Evolutionary conservation across 2,113 vertebrate species (phyloP), one percentile per base, ranked within the genome.

Genomic region (Centropus unirufus): DNA sequence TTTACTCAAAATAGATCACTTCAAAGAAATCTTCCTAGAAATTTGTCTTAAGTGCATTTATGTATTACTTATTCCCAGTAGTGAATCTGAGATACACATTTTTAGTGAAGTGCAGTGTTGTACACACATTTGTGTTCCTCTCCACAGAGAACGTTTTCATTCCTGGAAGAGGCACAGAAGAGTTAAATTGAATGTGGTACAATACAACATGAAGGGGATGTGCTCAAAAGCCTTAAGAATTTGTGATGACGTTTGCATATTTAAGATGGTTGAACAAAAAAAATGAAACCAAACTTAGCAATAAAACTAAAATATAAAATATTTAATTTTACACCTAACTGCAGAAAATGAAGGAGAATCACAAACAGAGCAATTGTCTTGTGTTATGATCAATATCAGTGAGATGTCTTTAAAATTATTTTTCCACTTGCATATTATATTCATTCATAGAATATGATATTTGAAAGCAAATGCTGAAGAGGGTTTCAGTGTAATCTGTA

Each of bases 401-500:
- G 87, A 83, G 30, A 91, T 68, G 26, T 68, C 46, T 83, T 80
- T 81, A 63, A 44, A 91, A 96, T 89, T 57, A 93, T 92, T 95
- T 96, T 93, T 90, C 26, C 86, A 27, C n/a, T 79, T 88, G 54
- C 9, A 2, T 90, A 77, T 91, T 74, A 30, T 46, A 69, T 34
- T 24, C 47, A 47, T 83, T 85, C 39, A 57, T 30, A 63, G 67
- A 87, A 72, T 40, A 62, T 14, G 19, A 13, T 54, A 75, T 67
- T 95, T 97, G 89, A 89, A 67, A 96, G 84, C 42, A 95, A 93
- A 91, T 93, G 10, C 44, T 87, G 81, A 77, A 94, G 80, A 92
- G 77, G 49, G 49, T 74, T 97, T 90, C 91, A 90, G 66, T 61
- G 70, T 75, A 94, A 90, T 87, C 61, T 91, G 58, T 19, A 72